These are phyloP conservation scores for Schizopygopsis pylzovi DNA, from an alignment of 2,797 vertebrate genomes.

Conservation along the genomic window DNA sequence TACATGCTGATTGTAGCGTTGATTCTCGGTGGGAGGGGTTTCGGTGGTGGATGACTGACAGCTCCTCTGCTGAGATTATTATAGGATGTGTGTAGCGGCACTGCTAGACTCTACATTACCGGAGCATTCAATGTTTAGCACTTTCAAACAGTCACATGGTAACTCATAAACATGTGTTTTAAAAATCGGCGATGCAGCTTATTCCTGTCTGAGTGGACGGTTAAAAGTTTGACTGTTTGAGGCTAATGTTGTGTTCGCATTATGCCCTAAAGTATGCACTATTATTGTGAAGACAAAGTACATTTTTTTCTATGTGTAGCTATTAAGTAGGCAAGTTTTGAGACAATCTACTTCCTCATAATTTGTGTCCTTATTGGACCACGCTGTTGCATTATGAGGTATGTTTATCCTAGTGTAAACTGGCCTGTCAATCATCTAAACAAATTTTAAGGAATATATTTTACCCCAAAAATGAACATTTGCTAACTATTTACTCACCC, in stretches of 20 bases:
- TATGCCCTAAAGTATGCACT: background rate
- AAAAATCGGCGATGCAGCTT: background rate
- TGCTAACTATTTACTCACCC: background rate
- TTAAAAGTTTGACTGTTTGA: background rate
- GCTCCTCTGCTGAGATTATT: slow-evolving; percentile 44
- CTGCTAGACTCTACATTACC: slow-evolving; percentile 13
- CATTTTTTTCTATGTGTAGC: no score
- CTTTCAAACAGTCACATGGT: background rate
- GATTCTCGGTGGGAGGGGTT: slow-evolving; percentile 32
- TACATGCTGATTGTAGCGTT: slow-evolving; percentile 25
- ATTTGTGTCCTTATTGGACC: no score
- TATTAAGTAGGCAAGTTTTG: no score
- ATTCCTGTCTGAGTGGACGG: no score
- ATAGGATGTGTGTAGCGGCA: slow-evolving; percentile 34
- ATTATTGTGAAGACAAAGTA: no score
- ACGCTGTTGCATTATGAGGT: no score
- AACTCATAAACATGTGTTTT: background rate
- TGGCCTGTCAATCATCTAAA: background rate
- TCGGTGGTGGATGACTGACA: slow-evolving; percentile 42
- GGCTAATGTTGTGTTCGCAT: background rate
- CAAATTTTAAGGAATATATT: no score
- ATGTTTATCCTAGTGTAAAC: background rate
- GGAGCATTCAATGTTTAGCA: background rate
- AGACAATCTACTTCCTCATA: no score
- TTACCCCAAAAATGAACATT: no score